These are phyloP conservation scores for Rhadina sibilatrix DNA, from an alignment of 2,113 vertebrate species.

Conservation along the genomic window DNA sequence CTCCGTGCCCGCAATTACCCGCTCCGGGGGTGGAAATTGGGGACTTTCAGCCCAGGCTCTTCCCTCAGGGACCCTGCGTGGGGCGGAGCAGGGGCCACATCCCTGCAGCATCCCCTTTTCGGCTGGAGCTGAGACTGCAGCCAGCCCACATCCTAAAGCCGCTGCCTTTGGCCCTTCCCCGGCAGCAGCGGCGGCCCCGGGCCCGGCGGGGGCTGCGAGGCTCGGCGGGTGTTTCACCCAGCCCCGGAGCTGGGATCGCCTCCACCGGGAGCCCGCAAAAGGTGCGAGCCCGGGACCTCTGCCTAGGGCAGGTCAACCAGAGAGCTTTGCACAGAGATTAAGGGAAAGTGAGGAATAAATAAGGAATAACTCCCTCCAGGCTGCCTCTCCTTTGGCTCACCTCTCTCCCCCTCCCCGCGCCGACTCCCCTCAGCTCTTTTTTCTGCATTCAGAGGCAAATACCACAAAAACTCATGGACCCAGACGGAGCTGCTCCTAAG, in stretches of 20 bases:
- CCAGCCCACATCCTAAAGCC: neutral
- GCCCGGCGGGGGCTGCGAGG: neutral
- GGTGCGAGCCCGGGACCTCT: neutral
- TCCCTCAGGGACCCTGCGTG: rapidly evolving
- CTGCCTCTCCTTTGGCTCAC: slow-evolving; percentile 59
- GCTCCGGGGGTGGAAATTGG: rapidly evolving
- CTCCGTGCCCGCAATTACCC: rapidly evolving
- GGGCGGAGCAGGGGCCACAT: rapidly evolving
- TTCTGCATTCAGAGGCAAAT: slow-evolving; percentile 8
- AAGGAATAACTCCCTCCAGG: neutral
- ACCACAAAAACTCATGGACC: neutral
- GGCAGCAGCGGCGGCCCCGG: neutral
- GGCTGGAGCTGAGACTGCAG: neutral
- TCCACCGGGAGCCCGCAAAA: neutral
- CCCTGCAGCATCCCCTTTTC: neutral
- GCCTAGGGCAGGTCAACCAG: neutral
- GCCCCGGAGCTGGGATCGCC: neutral
- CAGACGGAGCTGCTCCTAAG: neutral
- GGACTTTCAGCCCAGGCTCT: neutral
- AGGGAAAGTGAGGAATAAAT: slow-evolving; percentile 20
- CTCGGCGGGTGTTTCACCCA: rapidly evolving
- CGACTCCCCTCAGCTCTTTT: neutral
- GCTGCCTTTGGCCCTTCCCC: neutral
- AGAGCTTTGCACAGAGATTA: neutral
- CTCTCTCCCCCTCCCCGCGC: neutral